A percentile compares a stretch with the other conserved stretches of the same genome.
Evolutionary conservation across 2,113 vertebrate species (phyloP).

Genomic region (Xiphorhynchus elegans): DNA sequence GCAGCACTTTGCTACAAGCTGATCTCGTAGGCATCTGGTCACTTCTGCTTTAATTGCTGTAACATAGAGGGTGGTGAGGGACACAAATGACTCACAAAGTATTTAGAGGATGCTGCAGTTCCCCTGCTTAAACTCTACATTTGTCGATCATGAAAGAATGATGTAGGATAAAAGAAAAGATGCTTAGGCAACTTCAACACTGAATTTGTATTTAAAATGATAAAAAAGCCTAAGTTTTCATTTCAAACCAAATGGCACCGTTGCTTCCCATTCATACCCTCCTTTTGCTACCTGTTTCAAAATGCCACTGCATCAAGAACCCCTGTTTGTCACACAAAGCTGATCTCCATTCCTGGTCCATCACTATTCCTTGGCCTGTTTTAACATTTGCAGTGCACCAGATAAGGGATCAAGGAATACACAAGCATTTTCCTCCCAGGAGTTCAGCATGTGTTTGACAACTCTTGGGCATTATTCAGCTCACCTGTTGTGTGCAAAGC

Average conservation of each 20-base stretch:
- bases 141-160: background rate
- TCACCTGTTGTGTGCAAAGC: background rate
- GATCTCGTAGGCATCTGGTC: background rate
- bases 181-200: background rate
- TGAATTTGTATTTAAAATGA: background rate
- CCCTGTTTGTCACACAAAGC: background rate
- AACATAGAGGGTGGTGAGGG: background rate
- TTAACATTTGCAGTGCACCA: background rate
- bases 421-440: background rate
- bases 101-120: background rate
- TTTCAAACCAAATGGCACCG: background rate
- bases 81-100: background rate
- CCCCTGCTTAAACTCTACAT: background rate
- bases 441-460: background rate
- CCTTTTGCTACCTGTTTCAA: background rate
- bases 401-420: background rate
- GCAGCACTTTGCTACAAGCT: background rate
- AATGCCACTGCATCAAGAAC: background rate
- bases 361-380: background rate
- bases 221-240: background rate
- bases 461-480: background rate
- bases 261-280: background rate
- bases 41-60: background rate
- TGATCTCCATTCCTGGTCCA: background rate
- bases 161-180: background rate